Base-by-base conservation (phyloP, 2,797 vertebrate species). In the Cyprinodon diabolis region DNA sequence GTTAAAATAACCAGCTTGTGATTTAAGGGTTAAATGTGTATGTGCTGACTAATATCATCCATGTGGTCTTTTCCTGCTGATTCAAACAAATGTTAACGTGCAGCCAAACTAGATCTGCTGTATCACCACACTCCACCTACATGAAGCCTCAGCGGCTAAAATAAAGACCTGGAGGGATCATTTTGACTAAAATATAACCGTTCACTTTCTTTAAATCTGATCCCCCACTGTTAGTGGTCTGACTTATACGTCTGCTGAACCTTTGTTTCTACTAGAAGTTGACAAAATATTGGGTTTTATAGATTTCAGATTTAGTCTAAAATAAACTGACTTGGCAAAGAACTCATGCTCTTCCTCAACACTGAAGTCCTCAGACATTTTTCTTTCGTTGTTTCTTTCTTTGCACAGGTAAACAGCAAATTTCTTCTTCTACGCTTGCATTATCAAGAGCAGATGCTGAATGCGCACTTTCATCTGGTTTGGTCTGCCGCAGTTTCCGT, bases 161-260 rank as follows among this genome's bases (percentile, higher is more conserved):
- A 56, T 48, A 75, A 70, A 55, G 15, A 72, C 66, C 47, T 14
- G 3, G 43, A 83, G 65, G 67, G 66, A 19, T 65, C 4, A n/a
- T 30, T 79, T 69, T 86, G 82, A 87, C 78, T 79, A 79, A 85
- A 14, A 69, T 67, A 40, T 57, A 75, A 66, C 66, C 13, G 62
- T 37, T 12, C n/a, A 40, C n/a, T 11, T 23, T 11, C 21, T 77
- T 25, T 4, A 43, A 48, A 67, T 73, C 55, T 55, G 55, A 30
- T 54, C 76, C 40, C 21, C 40, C 40, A 80, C 77, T 25, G 78
- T 71, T 74, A 72, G 69, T 54, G 63, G 49, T 40, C 25, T 57
- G 43, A 49, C 62, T 37, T 43, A 71, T 25, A 2, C 65, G 71
- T 63, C 77, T 40, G 23, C 25, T 6, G 51, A 52, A 17, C 6